Conservation (phyloP, 2,113 vertebrate genomes). For the Thymallus thymallus region DNA sequence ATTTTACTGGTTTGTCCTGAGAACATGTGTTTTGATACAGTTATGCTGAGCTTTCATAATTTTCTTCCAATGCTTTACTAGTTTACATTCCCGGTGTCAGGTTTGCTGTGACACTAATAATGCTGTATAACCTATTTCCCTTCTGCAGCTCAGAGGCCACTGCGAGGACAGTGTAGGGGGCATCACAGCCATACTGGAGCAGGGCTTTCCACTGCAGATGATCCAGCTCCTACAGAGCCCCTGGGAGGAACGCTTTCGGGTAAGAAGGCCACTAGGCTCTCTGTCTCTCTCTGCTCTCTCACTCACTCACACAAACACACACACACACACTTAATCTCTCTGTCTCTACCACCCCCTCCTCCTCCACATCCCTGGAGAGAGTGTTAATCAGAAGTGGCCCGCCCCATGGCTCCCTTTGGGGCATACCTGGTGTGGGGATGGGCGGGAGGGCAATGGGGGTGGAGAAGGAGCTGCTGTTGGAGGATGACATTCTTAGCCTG, state of each 20-base stretch:
- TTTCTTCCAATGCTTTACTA: not conserved
- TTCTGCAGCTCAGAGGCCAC: conserved; percentile 80
- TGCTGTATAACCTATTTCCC: conserved; percentile 3
- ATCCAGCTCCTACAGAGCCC: conserved; percentile 92
- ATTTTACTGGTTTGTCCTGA: too few relatives aligned
- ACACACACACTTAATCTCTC: not conserved
- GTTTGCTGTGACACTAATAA: too few relatives aligned
- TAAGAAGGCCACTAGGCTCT: conserved; percentile 53
- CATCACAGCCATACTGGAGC: conserved; percentile 84
- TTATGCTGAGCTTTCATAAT: not conserved
- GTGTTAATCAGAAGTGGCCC: conserved; percentile 47
- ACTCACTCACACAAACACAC: not conserved
- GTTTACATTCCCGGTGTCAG: too few relatives aligned
- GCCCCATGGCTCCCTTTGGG: conserved; percentile 33
- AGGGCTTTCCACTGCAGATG: conserved; percentile 88
- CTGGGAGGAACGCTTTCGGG: conserved; percentile 94
- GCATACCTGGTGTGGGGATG: conserved; percentile 33
- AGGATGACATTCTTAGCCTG: conserved; percentile 30
- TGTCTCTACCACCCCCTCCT: not conserved
- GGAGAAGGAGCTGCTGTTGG: conserved; percentile 17
- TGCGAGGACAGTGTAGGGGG: conserved; percentile 72
- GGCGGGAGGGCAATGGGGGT: not conserved
- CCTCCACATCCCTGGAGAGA: not conserved
- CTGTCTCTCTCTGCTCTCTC: not conserved
- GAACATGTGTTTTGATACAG: not conserved